These are phyloP conservation scores for Oscheius sp. DNA, from an alignment of 2,888 invertebrate species.

Conservation along the genomic window DNA sequence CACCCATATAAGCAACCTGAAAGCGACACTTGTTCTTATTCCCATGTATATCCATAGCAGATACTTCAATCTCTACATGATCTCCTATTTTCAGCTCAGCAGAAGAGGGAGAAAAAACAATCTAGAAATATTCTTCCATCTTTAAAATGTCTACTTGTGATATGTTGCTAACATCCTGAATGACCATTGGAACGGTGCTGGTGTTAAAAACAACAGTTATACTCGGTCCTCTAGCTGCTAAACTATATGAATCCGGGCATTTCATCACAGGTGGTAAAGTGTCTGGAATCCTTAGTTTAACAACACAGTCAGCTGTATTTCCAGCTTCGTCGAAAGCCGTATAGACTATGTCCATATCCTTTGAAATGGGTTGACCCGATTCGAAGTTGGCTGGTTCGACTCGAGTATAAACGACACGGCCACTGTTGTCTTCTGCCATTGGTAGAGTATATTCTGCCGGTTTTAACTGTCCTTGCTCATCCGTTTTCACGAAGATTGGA, in stretches of 20 bases:
- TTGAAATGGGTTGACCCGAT: constrained; percentile 61
- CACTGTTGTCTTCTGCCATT: constrained; percentile 91
- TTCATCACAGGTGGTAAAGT: constrained; percentile 69
- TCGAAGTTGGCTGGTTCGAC: constrained; percentile 87
- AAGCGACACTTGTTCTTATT: constrained; percentile 69
- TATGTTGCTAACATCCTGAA: constrained; percentile 69
- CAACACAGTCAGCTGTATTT: constrained; percentile 94
- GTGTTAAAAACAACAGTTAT: constrained; percentile 64
- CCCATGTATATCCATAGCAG: constrained; percentile 65
- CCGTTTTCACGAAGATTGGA: constrained; percentile 83
- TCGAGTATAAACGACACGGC: constrained; percentile 84
- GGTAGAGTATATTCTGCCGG: constrained; percentile 93
- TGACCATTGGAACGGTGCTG: constrained; percentile 60
- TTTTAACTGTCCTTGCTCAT: constrained; percentile 83
- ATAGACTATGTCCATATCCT: constrained; percentile 76
- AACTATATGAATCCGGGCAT: constrained; percentile 69
- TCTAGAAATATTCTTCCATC: neutral
- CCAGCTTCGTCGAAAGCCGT: constrained; percentile 96
- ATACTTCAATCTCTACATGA: constrained; percentile 53
- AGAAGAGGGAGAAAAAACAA: constrained; percentile 62
- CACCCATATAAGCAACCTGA: constrained; percentile 68
- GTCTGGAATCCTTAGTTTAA: constrained; percentile 80
- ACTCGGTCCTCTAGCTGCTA: constrained; percentile 55
- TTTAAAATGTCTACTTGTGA: constrained; percentile 45
- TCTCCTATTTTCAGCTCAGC: constrained; percentile 54